Conservation (phyloP, 2,797 vertebrate species). For the Chaetodon trifasciatus region DNA sequence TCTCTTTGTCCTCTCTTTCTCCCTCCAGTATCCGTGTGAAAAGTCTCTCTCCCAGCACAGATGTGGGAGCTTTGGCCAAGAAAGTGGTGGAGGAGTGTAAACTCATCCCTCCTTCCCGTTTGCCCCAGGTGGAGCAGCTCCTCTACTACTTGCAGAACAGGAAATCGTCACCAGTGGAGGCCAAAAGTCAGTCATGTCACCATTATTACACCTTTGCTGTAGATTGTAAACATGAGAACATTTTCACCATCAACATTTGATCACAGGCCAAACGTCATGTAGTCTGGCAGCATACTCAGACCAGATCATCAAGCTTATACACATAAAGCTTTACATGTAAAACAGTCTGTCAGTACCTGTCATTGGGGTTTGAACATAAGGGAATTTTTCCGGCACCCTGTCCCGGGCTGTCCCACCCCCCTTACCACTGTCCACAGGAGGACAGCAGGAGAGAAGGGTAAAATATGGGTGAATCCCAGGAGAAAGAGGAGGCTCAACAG, state of each 20-base stretch:
- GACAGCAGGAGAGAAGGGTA: too few species aligned
- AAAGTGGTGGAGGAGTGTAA: conserved; percentile 98
- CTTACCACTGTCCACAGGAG: too few species aligned
- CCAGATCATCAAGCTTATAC: too few species aligned
- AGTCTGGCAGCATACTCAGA: background rate
- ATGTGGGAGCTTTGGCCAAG: conserved; percentile 91
- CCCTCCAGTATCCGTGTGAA: conserved; percentile 92
- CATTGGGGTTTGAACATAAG: too few species aligned
- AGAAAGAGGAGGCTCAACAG: too few species aligned
- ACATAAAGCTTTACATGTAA: background rate
- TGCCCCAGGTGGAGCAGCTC: conserved; percentile 94
- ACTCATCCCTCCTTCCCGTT: conserved; percentile 92
- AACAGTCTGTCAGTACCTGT: too few species aligned
- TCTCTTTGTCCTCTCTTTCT: conserved; percentile 13
- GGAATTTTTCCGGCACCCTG: too few species aligned
- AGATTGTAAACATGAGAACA: background rate
- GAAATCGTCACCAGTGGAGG: conserved; percentile 82
- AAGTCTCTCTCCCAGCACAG: conserved; percentile 94
- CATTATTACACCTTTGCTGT: background rate
- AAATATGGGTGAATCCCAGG: too few species aligned
- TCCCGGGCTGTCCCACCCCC: too few species aligned
- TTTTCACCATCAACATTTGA: background rate
- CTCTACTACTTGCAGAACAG: conserved; percentile 96
- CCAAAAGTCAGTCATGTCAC: conserved; percentile 50
- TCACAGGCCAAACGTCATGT: background rate